Base-by-base conservation (phyloP, 2,797 vertebrate species). In the Anguilla pacifica region DNA sequence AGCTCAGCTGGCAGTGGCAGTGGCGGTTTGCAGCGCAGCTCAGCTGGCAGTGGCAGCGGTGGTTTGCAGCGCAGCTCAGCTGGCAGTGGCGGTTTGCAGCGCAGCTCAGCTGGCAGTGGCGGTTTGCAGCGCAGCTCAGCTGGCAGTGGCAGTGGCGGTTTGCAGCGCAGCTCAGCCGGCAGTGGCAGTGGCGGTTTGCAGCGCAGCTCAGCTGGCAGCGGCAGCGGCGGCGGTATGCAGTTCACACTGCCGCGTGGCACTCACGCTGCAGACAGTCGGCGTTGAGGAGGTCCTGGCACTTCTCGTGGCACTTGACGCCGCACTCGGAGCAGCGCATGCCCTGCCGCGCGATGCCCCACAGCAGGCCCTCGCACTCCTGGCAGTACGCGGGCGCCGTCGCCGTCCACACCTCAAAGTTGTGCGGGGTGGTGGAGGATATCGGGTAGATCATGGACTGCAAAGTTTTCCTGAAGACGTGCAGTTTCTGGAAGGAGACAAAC, bases 391-490 rank as follows among this genome's bases (percentile, higher is more conserved):
- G 98, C 0, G 98, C 97, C 0, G 98, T 99, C 19, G 98, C 98
- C 0, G 98, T 99, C 98, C 99, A 99, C 46, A 99, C 97, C 93
- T 99, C 98, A 2, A 99, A 99, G 91, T 98, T 98, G 90, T 99
- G 98, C 3, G 98, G 98, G 0, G 97, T 99, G 59, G 98, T 99
- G 85, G 97, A 99, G 86, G 99, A 99, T 92, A 99, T 98, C 1
- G 99, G 99, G 89, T 99, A 99, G 93, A 99, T 98, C 93, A 99
- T 89, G 7, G 99, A 98, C 93, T 99, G 98, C 61, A 99, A 95
- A 3, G 98, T 99, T 95, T 99, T 99, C 95, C 96, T 98, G 94
- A 99, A 97, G 85, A 99, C 99, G 3, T 99, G 98, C 84, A 96
- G 94, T 96, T 99, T 99, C 98, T 99, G 94, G 88, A 87, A 86